Percentiles rank a stretch among this genome's conserved stretches.
phyloP scores from a whole-genome alignment of 1,140 invertebrate species.

The Samia ricini region DNA sequence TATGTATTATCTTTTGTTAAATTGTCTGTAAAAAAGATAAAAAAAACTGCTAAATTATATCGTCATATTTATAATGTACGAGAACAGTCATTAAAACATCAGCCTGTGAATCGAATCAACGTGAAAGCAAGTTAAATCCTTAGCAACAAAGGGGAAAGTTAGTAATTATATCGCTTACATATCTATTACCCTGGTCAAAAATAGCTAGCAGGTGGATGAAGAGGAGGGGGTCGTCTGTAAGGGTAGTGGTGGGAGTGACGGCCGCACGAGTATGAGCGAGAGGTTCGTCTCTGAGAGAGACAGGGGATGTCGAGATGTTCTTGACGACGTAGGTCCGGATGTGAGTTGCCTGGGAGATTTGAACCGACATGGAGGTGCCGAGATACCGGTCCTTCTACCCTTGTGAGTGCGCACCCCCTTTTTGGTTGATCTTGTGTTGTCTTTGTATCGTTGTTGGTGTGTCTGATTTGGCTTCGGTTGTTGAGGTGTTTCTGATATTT shows the following conservation, averaged over 20 bases:
- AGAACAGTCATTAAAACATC: constrained; percentile 14
- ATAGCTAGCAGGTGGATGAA: constrained; percentile 50
- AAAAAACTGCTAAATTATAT: no score
- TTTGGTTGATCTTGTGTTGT: constrained; percentile 5
- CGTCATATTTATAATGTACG: no score
- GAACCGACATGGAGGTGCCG: constrained; percentile 66
- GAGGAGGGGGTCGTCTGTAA: constrained; percentile 21
- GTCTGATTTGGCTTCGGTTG: no score
- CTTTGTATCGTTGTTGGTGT: constrained; percentile 1
- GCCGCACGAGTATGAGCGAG: constrained; percentile 3
- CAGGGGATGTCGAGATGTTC: constrained; percentile 29
- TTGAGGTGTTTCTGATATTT: no score
- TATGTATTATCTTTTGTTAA: no score
- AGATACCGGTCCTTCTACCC: constrained; percentile 67
- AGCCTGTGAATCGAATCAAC: constrained; percentile 27
- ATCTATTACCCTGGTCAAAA: constrained; percentile 34
- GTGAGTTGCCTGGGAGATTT: constrained; percentile 72
- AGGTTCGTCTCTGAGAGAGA: not conserved
- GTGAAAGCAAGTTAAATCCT: constrained; percentile 13
- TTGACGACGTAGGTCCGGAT: constrained; percentile 32
- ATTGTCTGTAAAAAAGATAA: no score
- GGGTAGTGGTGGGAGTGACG: constrained; percentile 6
- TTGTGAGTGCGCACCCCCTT: constrained; percentile 53
- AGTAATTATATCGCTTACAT: constrained; percentile 42
- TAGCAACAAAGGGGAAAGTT: constrained; percentile 42